Evolutionary conservation across 2,888 invertebrate genomes (phyloP).

Genomic region (Argynnis bischoffii): DNA sequence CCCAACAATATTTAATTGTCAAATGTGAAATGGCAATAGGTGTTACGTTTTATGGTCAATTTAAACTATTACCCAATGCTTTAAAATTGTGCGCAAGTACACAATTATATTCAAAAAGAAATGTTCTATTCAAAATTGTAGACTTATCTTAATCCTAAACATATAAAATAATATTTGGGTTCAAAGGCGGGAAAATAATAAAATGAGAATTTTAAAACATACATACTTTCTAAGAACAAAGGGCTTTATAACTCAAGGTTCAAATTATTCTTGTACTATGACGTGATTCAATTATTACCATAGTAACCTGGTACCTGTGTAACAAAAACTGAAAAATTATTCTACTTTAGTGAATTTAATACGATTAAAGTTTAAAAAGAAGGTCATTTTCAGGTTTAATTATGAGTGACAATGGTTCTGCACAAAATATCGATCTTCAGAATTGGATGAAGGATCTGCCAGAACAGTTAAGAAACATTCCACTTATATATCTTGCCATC

Average conservation of each 20-base stretch:
- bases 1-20: too few relatives aligned
- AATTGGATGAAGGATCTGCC: slow-evolving; percentile 89
- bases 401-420: slow-evolving; percentile 59
- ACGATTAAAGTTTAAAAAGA: not conserved
- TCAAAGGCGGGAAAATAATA: slow-evolving; percentile 17
- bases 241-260: slow-evolving; percentile 12
- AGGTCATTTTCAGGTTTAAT: slow-evolving; percentile 39
- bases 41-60: too few relatives aligned
- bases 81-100: too few relatives aligned
- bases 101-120: too few relatives aligned
- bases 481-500: slow-evolving; percentile 88
- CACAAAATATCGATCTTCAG: slow-evolving; percentile 71
- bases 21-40: too few relatives aligned
- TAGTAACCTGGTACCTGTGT: slow-evolving; percentile 12
- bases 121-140: too few relatives aligned
- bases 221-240: slow-evolving; percentile 11
- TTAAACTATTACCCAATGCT: too few relatives aligned
- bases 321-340: not conserved
- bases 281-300: slow-evolving; percentile 43
- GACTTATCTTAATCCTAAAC: too few relatives aligned
- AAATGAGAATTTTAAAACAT: slow-evolving; percentile 5
- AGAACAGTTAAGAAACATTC: slow-evolving; percentile 78
- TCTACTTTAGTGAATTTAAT: not conserved
- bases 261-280: slow-evolving; percentile 35
- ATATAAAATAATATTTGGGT: too few relatives aligned